These are phyloP conservation scores for Myiopsitta monachus DNA, from an alignment of 2,113 vertebrate genomes.

Conservation along the genomic window DNA sequence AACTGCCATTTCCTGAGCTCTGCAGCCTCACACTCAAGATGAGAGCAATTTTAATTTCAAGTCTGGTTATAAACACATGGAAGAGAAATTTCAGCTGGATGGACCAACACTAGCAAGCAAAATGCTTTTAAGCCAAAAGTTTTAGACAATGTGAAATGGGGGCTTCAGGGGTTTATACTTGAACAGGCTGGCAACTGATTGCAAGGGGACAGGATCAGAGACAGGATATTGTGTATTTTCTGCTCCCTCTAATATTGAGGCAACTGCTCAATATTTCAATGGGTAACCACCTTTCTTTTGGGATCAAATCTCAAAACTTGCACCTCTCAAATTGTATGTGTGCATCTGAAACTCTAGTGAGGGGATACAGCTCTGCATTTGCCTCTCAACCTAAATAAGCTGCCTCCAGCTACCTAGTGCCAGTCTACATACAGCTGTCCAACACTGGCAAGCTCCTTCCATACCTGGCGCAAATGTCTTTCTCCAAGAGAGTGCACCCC, in stretches of 20 bases:
- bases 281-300: neutral
- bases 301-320: neutral
- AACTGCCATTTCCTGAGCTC: neutral
- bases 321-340: neutral
- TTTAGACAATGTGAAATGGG: neutral
- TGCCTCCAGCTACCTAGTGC: neutral
- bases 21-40: neutral
- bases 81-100: neutral
- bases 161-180: neutral
- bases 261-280: neutral
- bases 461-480: neutral
- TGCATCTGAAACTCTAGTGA: neutral
- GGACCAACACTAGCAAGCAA: neutral
- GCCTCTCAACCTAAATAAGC: neutral
- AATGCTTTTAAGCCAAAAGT: neutral
- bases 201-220: neutral
- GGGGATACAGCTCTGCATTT: neutral
- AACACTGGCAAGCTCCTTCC: neutral
- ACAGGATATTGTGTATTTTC: neutral
- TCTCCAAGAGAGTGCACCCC: neutral
- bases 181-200: neutral
- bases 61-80: neutral
- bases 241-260: neutral
- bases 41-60: neutral
- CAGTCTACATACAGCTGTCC: neutral